Base-by-base conservation (phyloP, 2,888 invertebrate genomes). In the Auanema sp. region DNA sequence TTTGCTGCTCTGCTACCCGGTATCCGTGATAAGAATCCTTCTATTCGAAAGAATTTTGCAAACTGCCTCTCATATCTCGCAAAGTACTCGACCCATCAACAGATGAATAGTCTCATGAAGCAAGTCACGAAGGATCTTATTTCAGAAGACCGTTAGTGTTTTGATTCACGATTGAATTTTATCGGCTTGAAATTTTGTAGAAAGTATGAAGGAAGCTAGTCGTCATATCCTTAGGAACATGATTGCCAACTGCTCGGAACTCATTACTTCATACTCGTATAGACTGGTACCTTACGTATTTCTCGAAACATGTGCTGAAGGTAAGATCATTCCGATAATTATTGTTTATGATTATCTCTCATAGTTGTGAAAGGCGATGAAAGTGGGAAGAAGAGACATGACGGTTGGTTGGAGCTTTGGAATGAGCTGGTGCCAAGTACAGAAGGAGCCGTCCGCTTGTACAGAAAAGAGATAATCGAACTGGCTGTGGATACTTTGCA, bases 391-490 rank as follows among this genome's bases (percentile, higher is more conserved):
- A 57, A 64, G 51, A 58, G 62, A 21, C 68, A 66, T n/a, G 78
- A 70, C 5, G 64, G 67, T 6, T 78, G 78, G 78, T 51, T 25
- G 4, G 78, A 76, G 40, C 55, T 78, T 23, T 78, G 78, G 78
- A 57, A 65, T 10, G 78, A 78, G 25, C 51, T 78, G 10, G 76
- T 78, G 4, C 74, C 76, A 24, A 70, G 73, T 24, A 67, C 55
- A 23, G 63, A 63, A 8, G 60, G 71, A 0, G 76, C 78, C 1
- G 66, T 68, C 1, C 60, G 72, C 6, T 49, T 75, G 41, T 76
- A 75, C 43, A 66, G 69, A 18, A 55, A 68, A 14, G 78, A 78
- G 59, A 75, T 78, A 47, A 50, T 78, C 23, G 49, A 44, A 1
- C 23, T 68, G 11, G 76, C 68, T 10, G 33, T 71, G n/a, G 64